Evolutionary conservation across 2,113 vertebrate species (phyloP).

Genomic region (Myiozetetes cayanensis): DNA sequence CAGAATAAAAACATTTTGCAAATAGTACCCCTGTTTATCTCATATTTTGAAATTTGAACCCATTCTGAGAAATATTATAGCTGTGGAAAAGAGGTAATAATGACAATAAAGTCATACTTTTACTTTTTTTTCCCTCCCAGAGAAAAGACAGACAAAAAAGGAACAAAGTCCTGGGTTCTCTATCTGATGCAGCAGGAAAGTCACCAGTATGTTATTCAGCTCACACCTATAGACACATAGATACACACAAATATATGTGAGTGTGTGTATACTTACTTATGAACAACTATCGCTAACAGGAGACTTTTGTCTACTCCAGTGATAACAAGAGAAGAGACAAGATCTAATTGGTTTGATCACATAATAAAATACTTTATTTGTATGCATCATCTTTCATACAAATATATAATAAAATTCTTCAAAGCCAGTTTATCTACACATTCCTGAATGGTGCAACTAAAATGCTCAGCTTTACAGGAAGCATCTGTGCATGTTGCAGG

Average conservation of each 20-base stretch:
- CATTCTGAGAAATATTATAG: neutral
- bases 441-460: conserved; percentile 11
- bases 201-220: neutral
- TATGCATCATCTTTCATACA: neutral
- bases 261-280: neutral
- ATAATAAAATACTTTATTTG: neutral
- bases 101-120: neutral
- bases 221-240: neutral
- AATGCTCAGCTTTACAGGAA: conserved; percentile 62
- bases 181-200: neutral
- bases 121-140: neutral
- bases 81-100: neutral
- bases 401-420: neutral
- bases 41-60: neutral
- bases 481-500: conserved; percentile 69
- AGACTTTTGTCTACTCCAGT: neutral
- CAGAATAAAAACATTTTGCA: neutral
- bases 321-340: neutral
- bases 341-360: neutral
- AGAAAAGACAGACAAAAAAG: neutral
- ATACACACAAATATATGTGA: neutral
- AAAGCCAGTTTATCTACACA: conserved; percentile 50
- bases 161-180: neutral
- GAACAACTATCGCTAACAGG: neutral
- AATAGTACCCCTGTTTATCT: neutral